Conservation (phyloP, 2,888 invertebrate genomes). For the Pseudeuparius sepicola region DNA sequence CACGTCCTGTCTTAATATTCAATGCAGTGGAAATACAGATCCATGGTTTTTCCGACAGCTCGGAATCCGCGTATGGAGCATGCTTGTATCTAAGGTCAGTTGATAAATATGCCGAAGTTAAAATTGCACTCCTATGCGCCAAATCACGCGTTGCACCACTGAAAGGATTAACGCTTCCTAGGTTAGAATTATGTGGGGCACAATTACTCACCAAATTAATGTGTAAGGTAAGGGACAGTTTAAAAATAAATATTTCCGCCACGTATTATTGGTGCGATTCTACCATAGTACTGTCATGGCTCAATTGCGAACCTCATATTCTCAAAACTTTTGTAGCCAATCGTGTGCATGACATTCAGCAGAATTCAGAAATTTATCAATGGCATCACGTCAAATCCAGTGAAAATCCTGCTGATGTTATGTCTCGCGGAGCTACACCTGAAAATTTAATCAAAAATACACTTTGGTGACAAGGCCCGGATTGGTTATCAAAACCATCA, state of each 20-base stretch:
- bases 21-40: slow-evolving; percentile 11
- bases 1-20: slow-evolving; percentile 9
- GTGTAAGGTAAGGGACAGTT: no score
- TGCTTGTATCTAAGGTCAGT: slow-evolving; percentile 17
- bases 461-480: slow-evolving; percentile 5
- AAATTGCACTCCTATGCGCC: slow-evolving; percentile 16
- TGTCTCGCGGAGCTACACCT: slow-evolving; percentile 7
- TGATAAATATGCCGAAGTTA: slow-evolving; percentile 6
- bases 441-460: neutral
- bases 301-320: no score
- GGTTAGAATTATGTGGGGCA: no score
- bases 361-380: no score
- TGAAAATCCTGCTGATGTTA: slow-evolving; percentile 9
- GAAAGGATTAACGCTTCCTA: no score
- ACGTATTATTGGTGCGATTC: no score
- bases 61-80: slow-evolving; percentile 17
- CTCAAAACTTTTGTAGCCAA: no score
- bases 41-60: slow-evolving; percentile 20
- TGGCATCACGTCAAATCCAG: no score
- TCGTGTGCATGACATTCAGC: no score
- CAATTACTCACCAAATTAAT: no score
- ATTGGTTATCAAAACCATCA: slow-evolving; percentile 5
- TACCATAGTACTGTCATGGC: no score
- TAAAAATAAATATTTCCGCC: no score
- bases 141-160: slow-evolving; percentile 23